Evolutionary conservation across 2,113 vertebrate genomes (phyloP).

Genomic region (Lonchura striata): DNA sequence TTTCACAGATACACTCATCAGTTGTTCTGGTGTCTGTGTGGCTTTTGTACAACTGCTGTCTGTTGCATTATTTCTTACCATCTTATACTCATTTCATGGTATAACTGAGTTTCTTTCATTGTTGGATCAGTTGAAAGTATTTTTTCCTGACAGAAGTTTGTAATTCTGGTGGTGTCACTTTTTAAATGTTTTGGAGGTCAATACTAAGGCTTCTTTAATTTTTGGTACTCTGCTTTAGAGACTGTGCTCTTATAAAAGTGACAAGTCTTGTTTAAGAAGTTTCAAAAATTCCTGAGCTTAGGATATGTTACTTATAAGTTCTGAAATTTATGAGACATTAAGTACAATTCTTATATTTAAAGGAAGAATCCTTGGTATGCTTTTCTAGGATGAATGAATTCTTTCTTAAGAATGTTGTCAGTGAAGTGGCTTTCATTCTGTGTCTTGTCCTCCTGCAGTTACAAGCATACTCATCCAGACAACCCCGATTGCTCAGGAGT

Average conservation of each 20-base stretch:
- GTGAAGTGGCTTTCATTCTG: neutral
- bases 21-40: neutral
- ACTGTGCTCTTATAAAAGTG: neutral
- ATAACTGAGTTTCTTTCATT: neutral
- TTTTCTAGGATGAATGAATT: neutral
- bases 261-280: neutral
- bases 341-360: neutral
- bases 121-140: neutral
- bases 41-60: neutral
- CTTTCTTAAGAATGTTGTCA: neutral
- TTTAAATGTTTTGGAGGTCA: neutral
- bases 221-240: neutral
- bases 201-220: neutral
- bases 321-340: neutral
- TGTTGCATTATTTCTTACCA: neutral
- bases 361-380: neutral
- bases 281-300: neutral
- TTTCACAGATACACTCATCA: neutral
- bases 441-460: conserved; percentile 71
- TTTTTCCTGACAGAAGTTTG: neutral
- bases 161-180: neutral
- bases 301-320: neutral
- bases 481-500: conserved; percentile 78
- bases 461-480: conserved; percentile 79
- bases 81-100: neutral